Base-by-base conservation (phyloP, 1,140 invertebrate genomes). In the Epicauta chinensis region DNA sequence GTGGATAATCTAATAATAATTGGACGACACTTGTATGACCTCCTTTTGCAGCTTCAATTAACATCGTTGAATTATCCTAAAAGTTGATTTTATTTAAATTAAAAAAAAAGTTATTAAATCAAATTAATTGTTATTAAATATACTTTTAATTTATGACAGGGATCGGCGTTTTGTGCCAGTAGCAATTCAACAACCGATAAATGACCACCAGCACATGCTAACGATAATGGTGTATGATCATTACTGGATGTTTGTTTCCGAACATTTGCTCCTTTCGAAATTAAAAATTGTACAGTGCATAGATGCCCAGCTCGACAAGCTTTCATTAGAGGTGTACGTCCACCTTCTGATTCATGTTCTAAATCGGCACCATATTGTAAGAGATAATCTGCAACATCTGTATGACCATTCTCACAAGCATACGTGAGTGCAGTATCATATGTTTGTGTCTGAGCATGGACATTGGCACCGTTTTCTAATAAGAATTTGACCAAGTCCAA, bases 221-320 rank as follows among this genome's bases (percentile, higher is more conserved):
- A 75, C 6, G 94, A 98, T 15, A 99, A 76, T 15, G 97, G 93
- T 16, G 96, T 99, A 70, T 99, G 97, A 70, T 97, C 90, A 71
- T 98, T 98, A 64, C 95, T 98, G 55, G 93, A 93, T 39, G 97
- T 98, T 76, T 93, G 86, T 55, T 89, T 84, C 64, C 89, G 88
- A 11, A 99, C 92, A 72, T 98, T 91, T 12, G 93, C 95, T 52
- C 89, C 88, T 76, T 93, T 92, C 34, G 87, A 84, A 49, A 98
- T 84, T 39, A 99, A 81, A 71, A 98, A 93, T 75, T 97, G 91
- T 39, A 98, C 97, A 39, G 96, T 97, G 68, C 91, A 93, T n/a
- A 94, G 76, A 73, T 99, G 96, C n/a, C 96, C 96, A 43, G 96
- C 95, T 67, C 97, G 85, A 56, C 93, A 93, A n/a, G 97, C 94